A percentile compares a stretch with the other conserved stretches of the same genome.
These are phyloP conservation scores for Rhagium mordax DNA, from an alignment of 2,888 invertebrate genomes.

Conservation along the genomic window DNA sequence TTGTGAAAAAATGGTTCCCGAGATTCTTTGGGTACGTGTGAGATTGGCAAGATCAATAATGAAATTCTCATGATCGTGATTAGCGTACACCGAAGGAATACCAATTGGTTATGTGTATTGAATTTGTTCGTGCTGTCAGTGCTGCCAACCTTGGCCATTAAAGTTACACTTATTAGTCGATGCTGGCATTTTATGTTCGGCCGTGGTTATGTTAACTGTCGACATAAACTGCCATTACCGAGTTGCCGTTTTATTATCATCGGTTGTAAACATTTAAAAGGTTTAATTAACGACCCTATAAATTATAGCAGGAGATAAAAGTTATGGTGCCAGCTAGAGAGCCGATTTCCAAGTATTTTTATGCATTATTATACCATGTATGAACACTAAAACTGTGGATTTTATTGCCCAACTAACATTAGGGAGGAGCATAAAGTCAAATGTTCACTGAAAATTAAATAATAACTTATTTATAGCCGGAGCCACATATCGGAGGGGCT, in stretches of 20 bases:
- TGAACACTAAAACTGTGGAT: conserved; percentile 36
- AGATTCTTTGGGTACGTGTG: conserved; percentile 20
- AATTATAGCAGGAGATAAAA: conserved; percentile 47
- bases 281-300: conserved; percentile 59
- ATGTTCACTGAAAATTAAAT: conserved; percentile 45
- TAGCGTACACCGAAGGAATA: conserved; percentile 40
- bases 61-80: conserved; percentile 39
- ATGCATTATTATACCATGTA: conserved; percentile 38
- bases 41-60: conserved; percentile 19
- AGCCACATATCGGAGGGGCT: conserved; percentile 23
- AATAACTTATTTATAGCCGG: conserved; percentile 34
- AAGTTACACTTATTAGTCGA: conserved; percentile 54
- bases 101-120: conserved; percentile 40
- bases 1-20: conserved; percentile 10
- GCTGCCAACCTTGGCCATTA: conserved; percentile 46
- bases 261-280: conserved; percentile 60
- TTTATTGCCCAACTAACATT: conserved; percentile 39
- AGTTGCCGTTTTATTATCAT: conserved; percentile 58
- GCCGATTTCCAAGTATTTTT: conserved; percentile 43
- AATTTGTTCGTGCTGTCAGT: conserved; percentile 37
- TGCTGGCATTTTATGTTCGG: conserved; percentile 51
- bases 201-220: conserved; percentile 53
- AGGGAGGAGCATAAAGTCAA: conserved; percentile 42
- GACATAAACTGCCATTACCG: conserved; percentile 56
- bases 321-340: conserved; percentile 40